Conservation (phyloP, 2,888 invertebrate genomes). For the Sesia bembeciformis region DNA sequence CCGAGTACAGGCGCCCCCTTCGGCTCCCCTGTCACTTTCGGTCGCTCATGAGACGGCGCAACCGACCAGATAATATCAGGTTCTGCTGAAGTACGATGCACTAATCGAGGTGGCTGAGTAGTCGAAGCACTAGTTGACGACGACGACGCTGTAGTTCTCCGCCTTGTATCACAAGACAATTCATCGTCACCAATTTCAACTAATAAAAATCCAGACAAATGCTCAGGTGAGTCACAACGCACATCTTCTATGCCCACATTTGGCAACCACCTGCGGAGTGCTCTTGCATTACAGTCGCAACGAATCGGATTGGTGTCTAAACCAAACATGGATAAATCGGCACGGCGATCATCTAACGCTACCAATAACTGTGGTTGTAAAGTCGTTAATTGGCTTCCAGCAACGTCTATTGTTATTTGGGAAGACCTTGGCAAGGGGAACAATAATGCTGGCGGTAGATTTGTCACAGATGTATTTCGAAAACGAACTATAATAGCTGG, state of each 20-base stretch:
- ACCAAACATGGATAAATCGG: slow-evolving; percentile 82
- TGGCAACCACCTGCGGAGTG: slow-evolving; percentile 85
- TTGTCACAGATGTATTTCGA: slow-evolving; percentile 85
- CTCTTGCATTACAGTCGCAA: slow-evolving; percentile 89
- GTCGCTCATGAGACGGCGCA: slow-evolving; percentile 79
- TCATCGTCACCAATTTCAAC: slow-evolving; percentile 87
- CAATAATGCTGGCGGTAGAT: slow-evolving; percentile 86
- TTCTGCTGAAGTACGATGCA: slow-evolving; percentile 80
- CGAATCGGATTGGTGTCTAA: slow-evolving; percentile 85
- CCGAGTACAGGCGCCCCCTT: slow-evolving; percentile 75
- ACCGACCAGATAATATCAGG: slow-evolving; percentile 94
- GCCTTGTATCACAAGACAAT: slow-evolving; percentile 82
- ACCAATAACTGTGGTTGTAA: slow-evolving; percentile 85
- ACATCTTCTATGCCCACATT: slow-evolving; percentile 76
- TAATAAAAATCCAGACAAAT: slow-evolving; percentile 79
- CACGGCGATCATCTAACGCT: slow-evolving; percentile 86
- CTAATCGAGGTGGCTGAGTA: slow-evolving; percentile 62
- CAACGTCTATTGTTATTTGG: slow-evolving; percentile 83
- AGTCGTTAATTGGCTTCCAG: slow-evolving; percentile 84
- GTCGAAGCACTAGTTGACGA: slow-evolving; percentile 53
- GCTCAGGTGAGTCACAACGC: slow-evolving; percentile 80
- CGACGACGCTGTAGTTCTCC: slow-evolving; percentile 62
- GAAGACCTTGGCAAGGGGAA: slow-evolving; percentile 92
- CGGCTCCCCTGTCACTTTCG: slow-evolving; percentile 71
- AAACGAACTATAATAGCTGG: slow-evolving; percentile 81